phyloP scores from a whole-genome alignment of 2,113 vertebrate species.

The Trematocara unimaculatum region DNA sequence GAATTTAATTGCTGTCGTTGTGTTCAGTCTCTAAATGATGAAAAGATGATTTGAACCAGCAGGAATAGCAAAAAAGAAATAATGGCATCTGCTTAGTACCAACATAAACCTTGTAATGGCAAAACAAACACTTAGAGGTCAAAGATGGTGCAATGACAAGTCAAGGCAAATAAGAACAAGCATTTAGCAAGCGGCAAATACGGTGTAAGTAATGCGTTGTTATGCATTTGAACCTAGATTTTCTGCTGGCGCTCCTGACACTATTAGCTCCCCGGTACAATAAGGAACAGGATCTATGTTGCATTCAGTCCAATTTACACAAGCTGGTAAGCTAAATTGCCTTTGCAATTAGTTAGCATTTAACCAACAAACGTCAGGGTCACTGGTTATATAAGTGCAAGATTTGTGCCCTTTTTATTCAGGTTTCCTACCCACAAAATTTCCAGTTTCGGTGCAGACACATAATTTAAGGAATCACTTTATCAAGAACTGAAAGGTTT shows the following conservation, averaged over 20 bases:
- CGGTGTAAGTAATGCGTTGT: background rate
- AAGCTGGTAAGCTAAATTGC: background rate
- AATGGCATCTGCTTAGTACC: background rate
- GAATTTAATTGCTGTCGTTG: background rate
- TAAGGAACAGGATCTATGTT: background rate
- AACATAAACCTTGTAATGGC: background rate
- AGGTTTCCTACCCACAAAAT: background rate
- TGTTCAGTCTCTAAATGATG: background rate
- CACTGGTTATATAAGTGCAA: background rate
- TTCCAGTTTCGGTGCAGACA: background rate
- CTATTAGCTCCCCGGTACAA: background rate
- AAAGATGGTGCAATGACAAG: fast-evolving
- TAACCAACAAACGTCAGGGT: background rate
- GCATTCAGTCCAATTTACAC: background rate
- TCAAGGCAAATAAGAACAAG: background rate
- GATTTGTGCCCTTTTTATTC: background rate
- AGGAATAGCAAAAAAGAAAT: background rate
- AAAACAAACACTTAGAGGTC: background rate
- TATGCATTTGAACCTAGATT: background rate
- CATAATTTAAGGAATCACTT: background rate
- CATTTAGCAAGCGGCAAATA: background rate
- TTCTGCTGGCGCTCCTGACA: background rate
- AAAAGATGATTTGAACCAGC: background rate
- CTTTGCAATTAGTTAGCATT: background rate
- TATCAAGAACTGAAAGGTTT: background rate